Conservation (phyloP, 2,113 vertebrate species). For the Tetrax tetrax region DNA sequence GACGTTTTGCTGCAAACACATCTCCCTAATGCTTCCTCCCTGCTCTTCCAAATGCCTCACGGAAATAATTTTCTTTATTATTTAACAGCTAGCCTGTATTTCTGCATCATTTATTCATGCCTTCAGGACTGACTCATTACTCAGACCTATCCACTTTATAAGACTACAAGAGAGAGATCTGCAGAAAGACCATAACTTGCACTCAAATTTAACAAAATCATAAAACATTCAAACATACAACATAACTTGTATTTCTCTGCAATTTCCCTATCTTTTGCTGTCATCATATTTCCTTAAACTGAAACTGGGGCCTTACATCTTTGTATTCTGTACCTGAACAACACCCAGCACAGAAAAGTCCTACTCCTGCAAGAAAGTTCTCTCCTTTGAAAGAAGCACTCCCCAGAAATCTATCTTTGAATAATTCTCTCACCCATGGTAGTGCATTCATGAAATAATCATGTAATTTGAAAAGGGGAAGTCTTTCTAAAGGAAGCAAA, state of each 20-base stretch:
- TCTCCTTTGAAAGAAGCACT: neutral
- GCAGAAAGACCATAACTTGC: neutral
- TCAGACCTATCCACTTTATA: neutral
- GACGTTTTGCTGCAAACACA: neutral
- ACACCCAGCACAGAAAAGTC: neutral
- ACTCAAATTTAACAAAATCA: neutral
- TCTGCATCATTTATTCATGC: neutral
- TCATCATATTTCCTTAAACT: neutral
- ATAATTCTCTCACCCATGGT: neutral
- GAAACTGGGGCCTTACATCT: neutral
- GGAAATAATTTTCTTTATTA: neutral
- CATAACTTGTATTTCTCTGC: neutral
- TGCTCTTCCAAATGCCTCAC: neutral
- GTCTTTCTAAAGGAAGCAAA: neutral
- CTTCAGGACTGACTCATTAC: neutral
- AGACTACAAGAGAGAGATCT: neutral
- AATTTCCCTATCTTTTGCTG: neutral
- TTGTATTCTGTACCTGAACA: neutral
- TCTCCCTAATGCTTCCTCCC: neutral
- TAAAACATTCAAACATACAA: neutral
- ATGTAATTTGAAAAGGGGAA: neutral
- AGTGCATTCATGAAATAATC: neutral
- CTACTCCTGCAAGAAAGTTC: neutral
- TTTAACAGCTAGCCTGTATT: neutral
- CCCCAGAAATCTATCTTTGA: neutral